Evolutionary conservation across 2,797 vertebrate genomes (phyloP), one percentile per base, ranked within the genome.

Genomic region (Cynopterus sphinx): DNA sequence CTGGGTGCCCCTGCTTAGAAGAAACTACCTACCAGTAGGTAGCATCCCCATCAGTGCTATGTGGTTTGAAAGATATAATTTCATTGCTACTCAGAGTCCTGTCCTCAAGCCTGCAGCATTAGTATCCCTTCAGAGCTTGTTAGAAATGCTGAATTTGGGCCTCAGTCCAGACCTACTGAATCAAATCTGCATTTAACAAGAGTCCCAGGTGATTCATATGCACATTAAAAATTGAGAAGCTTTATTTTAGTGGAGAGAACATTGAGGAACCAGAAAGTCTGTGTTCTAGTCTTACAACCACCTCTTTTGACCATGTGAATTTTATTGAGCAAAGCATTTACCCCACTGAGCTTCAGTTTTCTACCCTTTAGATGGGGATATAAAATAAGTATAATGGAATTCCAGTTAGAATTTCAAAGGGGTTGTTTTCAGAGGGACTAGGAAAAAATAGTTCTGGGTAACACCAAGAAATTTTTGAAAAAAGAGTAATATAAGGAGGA

Each of bases 341-440:
- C 39, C 61, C 12, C 26, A 21, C 28, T 91, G 43, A 95, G 39
- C 22, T 91, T 75, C 15, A n/a, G 53, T 74, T 93, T 83, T 70
- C 15, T 61, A 79, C 16, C 19, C 19, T 97, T 83, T 93, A 65
- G 57, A 39, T 77, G 31, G 39, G 26, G 21, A 70, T 75, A 41
- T 13, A 4, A 43, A 85, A n/a, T 53, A 91, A 81, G 78, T 65
- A 61, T 39, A 81, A 43, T 61, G 28, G 67, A 49, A 22, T 92
- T 86, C 63, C 6, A 67, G 53, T 90, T 97, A 94, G 68, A 83
- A 86, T 91, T 53, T 79, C 68, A 95, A 53, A 96, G 88, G n/a
- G 78, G 31, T 93, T 93, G 1, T 67, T 89, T 49, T 31, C 16
- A 17, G 15, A 28, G 73, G 9, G 74, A 90, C 13, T 75, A 26